Conservation (phyloP, 2,113 vertebrate genomes). For the Enhydra lutris region DNA sequence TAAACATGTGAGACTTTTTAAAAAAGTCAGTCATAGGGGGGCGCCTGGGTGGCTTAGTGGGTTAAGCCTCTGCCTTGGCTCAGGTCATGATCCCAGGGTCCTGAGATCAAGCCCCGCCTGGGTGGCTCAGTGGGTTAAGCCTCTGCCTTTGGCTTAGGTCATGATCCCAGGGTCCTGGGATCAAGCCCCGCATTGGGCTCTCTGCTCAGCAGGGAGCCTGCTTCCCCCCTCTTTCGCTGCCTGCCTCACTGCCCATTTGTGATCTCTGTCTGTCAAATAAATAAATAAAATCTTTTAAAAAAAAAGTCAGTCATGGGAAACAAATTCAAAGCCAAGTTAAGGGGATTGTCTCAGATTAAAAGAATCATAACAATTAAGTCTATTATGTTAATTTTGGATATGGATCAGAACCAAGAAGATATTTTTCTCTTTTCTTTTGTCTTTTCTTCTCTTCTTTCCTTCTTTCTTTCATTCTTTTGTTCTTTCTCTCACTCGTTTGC, state of each 20-base stretch:
- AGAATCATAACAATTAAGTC: not conserved
- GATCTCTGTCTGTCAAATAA: too few relatives aligned
- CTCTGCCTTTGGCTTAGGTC: too few relatives aligned
- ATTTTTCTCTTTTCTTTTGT: not conserved
- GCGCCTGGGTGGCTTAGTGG: too few relatives aligned
- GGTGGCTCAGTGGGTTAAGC: too few relatives aligned
- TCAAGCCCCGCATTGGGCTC: too few relatives aligned
- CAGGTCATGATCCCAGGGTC: too few relatives aligned
- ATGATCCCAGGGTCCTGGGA: too few relatives aligned
- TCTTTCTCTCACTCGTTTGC: not conserved
- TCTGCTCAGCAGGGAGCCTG: too few relatives aligned
- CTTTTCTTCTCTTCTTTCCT: not conserved
- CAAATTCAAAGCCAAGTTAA: not conserved
- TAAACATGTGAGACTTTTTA: not conserved
- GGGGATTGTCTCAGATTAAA: not conserved
- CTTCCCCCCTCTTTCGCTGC: too few relatives aligned
- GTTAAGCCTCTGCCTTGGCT: too few relatives aligned
- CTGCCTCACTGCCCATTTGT: too few relatives aligned
- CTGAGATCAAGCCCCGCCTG: too few relatives aligned
- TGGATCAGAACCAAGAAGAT: not conserved
- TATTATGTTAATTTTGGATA: not conserved
- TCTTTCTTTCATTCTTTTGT: not conserved
- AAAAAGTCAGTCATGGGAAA: slow-evolving; percentile 11
- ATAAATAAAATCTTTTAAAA: not conserved
- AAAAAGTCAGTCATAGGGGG: not conserved